Conservation (phyloP, 2,888 invertebrate genomes). For the Furcula furcula region DNA sequence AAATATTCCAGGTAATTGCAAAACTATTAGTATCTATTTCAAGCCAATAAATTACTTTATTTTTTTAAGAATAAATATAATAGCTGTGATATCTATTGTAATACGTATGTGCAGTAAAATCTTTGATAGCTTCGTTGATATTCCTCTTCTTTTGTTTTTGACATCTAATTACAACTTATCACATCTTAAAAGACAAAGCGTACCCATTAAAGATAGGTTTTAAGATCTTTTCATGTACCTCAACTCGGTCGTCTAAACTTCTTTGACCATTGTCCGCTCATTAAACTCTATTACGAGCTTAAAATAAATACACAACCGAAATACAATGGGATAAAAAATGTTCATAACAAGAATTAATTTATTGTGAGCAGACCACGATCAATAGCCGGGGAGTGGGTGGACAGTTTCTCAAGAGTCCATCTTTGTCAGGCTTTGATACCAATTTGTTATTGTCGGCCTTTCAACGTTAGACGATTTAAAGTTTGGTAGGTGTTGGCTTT, state of each 20-base stretch:
- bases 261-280: constrained; percentile 76
- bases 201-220: constrained; percentile 8
- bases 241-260: constrained; percentile 32
- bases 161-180: too few species aligned
- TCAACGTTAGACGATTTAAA: constrained; percentile 74
- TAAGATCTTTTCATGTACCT: constrained; percentile 35
- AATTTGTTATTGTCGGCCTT: constrained; percentile 79
- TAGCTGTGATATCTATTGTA: too few species aligned
- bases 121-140: too few species aligned
- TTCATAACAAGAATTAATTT: constrained; percentile 80
- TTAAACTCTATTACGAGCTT: constrained; percentile 60
- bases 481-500: constrained; percentile 69
- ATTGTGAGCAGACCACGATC: constrained; percentile 72
- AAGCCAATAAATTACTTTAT: too few species aligned
- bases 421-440: constrained; percentile 80
- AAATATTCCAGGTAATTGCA: too few species aligned
- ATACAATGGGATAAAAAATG: constrained; percentile 75
- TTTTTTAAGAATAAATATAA: too few species aligned
- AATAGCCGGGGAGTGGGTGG: constrained; percentile 78
- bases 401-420: constrained; percentile 80
- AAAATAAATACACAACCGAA: constrained; percentile 67
- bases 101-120: too few species aligned
- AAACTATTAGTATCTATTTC: too few species aligned
- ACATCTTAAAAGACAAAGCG: too few species aligned
- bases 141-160: too few species aligned